Conservation (phyloP, 2,113 vertebrate species). For the Cepphus grylle region DNA sequence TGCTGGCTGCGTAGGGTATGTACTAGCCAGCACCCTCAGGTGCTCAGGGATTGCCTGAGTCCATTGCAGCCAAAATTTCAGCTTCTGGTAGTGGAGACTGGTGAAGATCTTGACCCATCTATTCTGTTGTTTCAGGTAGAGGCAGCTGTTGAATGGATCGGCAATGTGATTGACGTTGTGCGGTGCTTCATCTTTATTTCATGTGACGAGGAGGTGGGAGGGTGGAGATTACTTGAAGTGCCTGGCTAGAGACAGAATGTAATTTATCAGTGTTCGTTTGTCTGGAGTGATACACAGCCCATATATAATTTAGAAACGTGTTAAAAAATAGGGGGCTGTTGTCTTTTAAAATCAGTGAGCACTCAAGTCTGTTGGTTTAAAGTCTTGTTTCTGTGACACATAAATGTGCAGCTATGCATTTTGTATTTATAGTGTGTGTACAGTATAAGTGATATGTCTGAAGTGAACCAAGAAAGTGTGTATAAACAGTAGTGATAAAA, state of each 20-base stretch:
- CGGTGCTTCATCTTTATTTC: constrained; percentile 1
- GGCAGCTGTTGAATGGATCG: background rate
- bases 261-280: constrained; percentile 14
- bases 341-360: background rate
- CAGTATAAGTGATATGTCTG: background rate
- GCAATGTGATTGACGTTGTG: background rate
- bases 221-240: background rate
- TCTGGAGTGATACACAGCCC: background rate
- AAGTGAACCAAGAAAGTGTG: background rate
- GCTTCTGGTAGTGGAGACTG: background rate
- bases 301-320: background rate
- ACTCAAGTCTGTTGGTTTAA: background rate
- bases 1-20: background rate
- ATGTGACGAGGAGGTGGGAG: background rate
- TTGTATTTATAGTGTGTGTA: background rate
- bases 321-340: background rate
- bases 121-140: background rate
- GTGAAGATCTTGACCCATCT: background rate
- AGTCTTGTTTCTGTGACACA: background rate
- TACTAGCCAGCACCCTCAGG: background rate
- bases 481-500: background rate
- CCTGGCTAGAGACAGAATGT: background rate
- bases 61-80: background rate
- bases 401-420: background rate
- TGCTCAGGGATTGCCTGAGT: background rate